phyloP scores from a whole-genome alignment of 2,113 vertebrate genomes.

The Brachirus orientalis region DNA sequence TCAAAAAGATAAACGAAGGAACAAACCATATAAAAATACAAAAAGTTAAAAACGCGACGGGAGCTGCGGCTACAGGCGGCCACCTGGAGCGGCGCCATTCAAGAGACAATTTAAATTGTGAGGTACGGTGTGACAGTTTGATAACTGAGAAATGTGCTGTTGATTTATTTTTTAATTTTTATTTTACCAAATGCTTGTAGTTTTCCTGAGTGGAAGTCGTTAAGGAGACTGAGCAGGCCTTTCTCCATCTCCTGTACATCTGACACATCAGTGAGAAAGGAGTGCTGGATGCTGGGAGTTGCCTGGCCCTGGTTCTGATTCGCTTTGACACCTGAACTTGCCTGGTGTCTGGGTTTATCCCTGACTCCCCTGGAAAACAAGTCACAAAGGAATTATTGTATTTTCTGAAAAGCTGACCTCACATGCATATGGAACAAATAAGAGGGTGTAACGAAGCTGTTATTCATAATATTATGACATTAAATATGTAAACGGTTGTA shows the following conservation, averaged over 20 bases:
- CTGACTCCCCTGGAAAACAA: conserved; percentile 78
- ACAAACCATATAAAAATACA: no score
- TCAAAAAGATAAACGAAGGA: no score
- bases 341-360: conserved; percentile 88
- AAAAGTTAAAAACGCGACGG: no score
- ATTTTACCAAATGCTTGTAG: conserved; percentile 94
- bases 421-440: neutral
- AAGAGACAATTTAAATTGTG: no score
- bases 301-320: conserved; percentile 84
- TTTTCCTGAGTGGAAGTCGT: conserved; percentile 99
- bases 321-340: conserved; percentile 46
- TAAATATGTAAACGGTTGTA: no score
- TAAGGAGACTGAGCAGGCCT: conserved; percentile 93
- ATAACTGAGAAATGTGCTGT: no score
- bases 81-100: no score
- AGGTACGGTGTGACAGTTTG: no score
- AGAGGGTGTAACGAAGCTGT: neutral
- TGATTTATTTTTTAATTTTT: neutral
- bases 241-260: conserved; percentile 99
- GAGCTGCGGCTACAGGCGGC: no score
- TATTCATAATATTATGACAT: no score
- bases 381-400: neutral
- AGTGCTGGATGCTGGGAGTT: conserved; percentile 90
- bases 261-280: conserved; percentile 96
- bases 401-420: neutral